Percentiles rank a stretch among this genome's conserved stretches.
These are phyloP conservation scores for Chinchilla lanigera DNA, from an alignment of 2,113 vertebrate genomes.

Conservation along the genomic window DNA sequence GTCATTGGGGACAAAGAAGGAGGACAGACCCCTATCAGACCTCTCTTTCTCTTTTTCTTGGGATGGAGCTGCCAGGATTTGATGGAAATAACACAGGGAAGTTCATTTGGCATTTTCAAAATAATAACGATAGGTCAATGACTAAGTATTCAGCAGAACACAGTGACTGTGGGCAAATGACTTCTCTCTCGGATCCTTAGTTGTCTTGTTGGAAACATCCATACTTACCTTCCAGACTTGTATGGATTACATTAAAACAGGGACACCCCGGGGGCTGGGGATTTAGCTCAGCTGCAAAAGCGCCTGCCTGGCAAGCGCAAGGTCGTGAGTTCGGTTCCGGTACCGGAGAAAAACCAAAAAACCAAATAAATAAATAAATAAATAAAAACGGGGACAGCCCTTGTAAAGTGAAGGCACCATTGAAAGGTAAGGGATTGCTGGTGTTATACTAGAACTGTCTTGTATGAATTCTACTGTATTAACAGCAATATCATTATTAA, in stretches of 20 bases:
- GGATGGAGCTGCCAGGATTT: not conserved
- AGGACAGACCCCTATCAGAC: not conserved
- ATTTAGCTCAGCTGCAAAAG: too few relatives aligned
- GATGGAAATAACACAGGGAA: not conserved
- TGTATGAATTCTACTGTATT: not conserved
- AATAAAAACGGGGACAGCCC: not conserved
- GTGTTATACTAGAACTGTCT: not conserved
- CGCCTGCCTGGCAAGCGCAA: too few relatives aligned
- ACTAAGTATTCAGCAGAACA: not conserved
- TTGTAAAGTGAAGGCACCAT: not conserved
- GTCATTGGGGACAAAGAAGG: not conserved
- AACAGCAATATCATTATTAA: not conserved
- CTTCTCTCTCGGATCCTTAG: not conserved
- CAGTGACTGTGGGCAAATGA: not conserved
- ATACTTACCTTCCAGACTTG: not conserved
- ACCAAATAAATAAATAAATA: too few relatives aligned
- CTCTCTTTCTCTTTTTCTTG: not conserved
- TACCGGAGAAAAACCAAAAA: too few relatives aligned
- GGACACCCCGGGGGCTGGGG: too few relatives aligned
- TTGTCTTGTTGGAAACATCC: not conserved
- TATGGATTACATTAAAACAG: not conserved
- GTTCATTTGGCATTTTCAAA: not conserved
- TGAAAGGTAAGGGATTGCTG: not conserved
- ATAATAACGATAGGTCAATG: not conserved
- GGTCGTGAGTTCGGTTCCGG: too few relatives aligned